Base-by-base conservation (phyloP, 2,113 vertebrate genomes). In the Dromas ardeola region DNA sequence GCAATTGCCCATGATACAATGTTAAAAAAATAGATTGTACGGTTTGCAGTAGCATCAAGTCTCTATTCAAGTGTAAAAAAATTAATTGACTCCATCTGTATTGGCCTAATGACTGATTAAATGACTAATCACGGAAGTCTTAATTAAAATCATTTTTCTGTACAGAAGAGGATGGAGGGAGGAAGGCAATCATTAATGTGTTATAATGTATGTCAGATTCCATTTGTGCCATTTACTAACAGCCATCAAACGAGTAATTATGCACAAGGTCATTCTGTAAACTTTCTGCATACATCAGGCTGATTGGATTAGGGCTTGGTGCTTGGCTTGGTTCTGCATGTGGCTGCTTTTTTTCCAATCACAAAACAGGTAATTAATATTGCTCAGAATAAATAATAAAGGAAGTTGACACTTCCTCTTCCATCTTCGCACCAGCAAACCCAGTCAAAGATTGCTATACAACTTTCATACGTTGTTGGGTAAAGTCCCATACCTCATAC, bases 101-200 rank as follows among this genome's bases (percentile, higher is more conserved):
- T 97, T 95, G 97, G 97, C 97, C 98, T 97, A 97, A 98, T 97
- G 98, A 98, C 97, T 97, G 97, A 98, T 98, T 98, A 97, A 98
- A 97, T 97, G 97, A 98, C 97, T 98, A 97, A 98, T 98, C 97
- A 96, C 93, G 88, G 97, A 98, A 98, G 97, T 96, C 98, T 98
- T 98, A 97, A 98, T 98, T 98, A 98, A 97, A 97, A 97, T 96
- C 95, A 96, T 97, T 98, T 97, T 96, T 90, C 98, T 96, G 85
- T 15, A 91, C 50, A 83, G 97, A 96, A 49, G 85, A 94, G 95
- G 91, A 95, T 93, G 88, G 94, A 95, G 92, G 94, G 95, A 95
- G 95, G 96, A 95, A 97, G 94, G 95, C 92, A 86, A 96, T 97
- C 97, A 83, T 93, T 79, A 96, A 94, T n/a, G 81, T 93, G 85